phyloP scores from a whole-genome alignment of 2,113 vertebrate species.

The Larimichthys crocea region DNA sequence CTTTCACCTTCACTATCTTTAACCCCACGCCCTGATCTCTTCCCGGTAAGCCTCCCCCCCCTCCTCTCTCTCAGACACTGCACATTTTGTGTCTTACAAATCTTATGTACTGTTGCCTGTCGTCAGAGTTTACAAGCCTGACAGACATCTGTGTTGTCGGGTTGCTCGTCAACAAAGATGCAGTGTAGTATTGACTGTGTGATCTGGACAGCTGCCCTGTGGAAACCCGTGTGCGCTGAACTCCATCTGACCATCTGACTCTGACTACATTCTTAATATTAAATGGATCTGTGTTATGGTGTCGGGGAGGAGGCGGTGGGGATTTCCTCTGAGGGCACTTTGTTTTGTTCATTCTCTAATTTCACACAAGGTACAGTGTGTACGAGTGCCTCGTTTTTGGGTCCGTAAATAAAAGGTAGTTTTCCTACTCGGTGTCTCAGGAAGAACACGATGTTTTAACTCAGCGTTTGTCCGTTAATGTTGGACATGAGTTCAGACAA shows the following conservation, averaged over 20 bases:
- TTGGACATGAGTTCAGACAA: too few relatives aligned
- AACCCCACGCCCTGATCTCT: not conserved
- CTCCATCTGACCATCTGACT: slow-evolving; percentile 29
- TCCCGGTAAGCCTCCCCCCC: not conserved
- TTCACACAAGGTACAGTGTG: slow-evolving; percentile 25
- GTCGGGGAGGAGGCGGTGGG: not conserved
- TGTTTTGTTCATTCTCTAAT: slow-evolving; percentile 50
- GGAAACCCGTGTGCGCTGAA: slow-evolving; percentile 19
- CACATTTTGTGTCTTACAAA: slow-evolving; percentile 7
- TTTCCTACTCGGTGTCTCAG: not conserved
- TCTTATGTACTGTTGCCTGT: not conserved
- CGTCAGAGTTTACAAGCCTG: slow-evolving; percentile 13
- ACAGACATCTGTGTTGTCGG: slow-evolving; percentile 28
- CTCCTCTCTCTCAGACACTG: not conserved
- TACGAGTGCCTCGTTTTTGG: slow-evolving; percentile 5
- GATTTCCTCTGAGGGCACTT: slow-evolving; percentile 45
- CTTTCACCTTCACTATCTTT: not conserved
- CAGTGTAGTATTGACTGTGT: slow-evolving; percentile 38
- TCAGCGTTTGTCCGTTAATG: not conserved
- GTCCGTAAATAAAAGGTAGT: not conserved
- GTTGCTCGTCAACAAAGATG: slow-evolving; percentile 47
- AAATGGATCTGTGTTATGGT: slow-evolving; percentile 32
- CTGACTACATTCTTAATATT: slow-evolving; percentile 28
- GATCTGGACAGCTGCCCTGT: slow-evolving; percentile 43
- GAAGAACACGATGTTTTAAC: not conserved